Base-by-base conservation (phyloP, 2,888 invertebrate species). In the Agapetus fuscipes region DNA sequence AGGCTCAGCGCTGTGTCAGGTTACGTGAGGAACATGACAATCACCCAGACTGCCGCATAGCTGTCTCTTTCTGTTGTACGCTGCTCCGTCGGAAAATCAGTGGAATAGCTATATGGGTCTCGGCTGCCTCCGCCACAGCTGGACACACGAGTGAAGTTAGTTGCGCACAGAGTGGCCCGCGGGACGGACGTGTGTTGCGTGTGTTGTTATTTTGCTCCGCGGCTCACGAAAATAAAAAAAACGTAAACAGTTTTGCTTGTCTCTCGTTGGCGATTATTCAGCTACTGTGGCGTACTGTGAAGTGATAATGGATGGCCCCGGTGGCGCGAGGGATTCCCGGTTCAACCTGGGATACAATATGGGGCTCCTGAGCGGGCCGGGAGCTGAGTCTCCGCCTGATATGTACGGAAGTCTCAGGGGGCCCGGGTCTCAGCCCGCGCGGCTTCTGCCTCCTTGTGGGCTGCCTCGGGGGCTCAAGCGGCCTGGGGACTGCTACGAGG, bases 241-340 rank as follows among this genome's bases (percentile, higher is more conserved):
- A 39, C 66, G 62, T 57, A 64, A 65, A 65, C 63, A 55, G 48
- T n/a, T n/a, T n/a, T n/a, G n/a, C n/a, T n/a, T n/a, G 57, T 53
- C 59, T 66, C 64, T 66, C 66, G 59, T 62, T 60, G 56, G 69
- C 67, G 65, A 46, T 48, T 50, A n/a, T n/a, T n/a, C 64, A 64
- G 63, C 63, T 69, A 68, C 70, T 70, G 70, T 70, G 69, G 70
- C 69, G 68, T 69, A 68, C 67, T 70, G 69, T 66, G 69, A 70
- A 66, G 69, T 69, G 66, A 76, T 76, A 66, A 87, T 87, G 87
- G 87, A 87, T 78, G 78, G 81, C 71, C 83, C 85, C 69, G 82
- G 85, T 78, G 84, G 85, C 75, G 76, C 76, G 66, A 80, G 86
- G 73, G 87, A 86, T 75, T 80, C 84, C 80, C 85, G 87, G 69